These are phyloP conservation scores for Glossophaga mutica DNA, from an alignment of 2,797 vertebrate genomes.

Conservation along the genomic window DNA sequence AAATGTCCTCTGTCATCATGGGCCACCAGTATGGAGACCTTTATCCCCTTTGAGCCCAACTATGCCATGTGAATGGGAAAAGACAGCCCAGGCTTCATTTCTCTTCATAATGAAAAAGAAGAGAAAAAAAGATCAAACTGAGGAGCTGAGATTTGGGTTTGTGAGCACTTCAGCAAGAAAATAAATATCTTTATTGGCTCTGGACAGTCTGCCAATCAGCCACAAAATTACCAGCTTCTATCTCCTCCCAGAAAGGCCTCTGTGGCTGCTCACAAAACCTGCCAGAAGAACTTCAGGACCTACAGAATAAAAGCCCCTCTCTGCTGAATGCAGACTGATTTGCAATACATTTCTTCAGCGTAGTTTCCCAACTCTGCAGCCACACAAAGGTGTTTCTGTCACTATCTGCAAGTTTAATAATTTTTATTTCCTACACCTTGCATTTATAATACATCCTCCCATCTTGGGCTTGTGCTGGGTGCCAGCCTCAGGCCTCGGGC, in stretches of 20 bases:
- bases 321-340: conserved; percentile 76
- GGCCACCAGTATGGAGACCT: not conserved
- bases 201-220: conserved; percentile 84
- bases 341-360: conserved; percentile 82
- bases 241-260: conserved; percentile 79
- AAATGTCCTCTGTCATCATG: not conserved
- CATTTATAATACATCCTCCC: conserved; percentile 74
- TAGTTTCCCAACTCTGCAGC: conserved; percentile 80
- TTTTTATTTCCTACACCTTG: conserved; percentile 77
- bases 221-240: conserved; percentile 81
- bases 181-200: conserved; percentile 81
- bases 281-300: conserved; percentile 73
- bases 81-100: conserved; percentile 66
- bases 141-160: conserved; percentile 72
- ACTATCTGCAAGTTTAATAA: conserved; percentile 80
- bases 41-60: not conserved
- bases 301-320: conserved; percentile 77
- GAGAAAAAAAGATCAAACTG: conserved; percentile 35
- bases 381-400: conserved; percentile 80
- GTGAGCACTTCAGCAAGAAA: conserved; percentile 77
- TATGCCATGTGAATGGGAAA: conserved; percentile 46
- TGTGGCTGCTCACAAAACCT: conserved; percentile 80
- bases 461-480: not conserved
- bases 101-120: conserved; percentile 70
- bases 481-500: conserved; percentile 19